These are phyloP conservation scores for Pseudomyrmex pallidus DNA, from an alignment of 1,140 invertebrate genomes.

Conservation along the genomic window DNA sequence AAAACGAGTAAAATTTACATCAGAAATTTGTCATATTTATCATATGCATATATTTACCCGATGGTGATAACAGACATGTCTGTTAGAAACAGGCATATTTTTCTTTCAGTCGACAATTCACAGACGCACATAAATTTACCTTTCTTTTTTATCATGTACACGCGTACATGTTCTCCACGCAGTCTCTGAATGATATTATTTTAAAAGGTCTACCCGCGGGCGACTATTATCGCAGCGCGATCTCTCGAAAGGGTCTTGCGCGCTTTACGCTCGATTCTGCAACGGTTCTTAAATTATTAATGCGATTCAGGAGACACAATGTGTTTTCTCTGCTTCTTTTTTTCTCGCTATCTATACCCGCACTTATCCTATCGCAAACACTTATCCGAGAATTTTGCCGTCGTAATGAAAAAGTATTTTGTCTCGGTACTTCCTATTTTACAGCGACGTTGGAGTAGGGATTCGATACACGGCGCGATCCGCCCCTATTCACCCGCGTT, in stretches of 20 bases:
- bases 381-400: constrained; percentile 14
- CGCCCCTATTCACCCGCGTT: constrained; percentile 15
- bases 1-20: too few relatives aligned
- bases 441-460: background rate
- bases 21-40: too few relatives aligned
- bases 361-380: constrained; percentile 25
- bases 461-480: background rate
- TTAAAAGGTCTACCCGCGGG: background rate
- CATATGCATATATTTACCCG: too few relatives aligned
- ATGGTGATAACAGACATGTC: too few relatives aligned
- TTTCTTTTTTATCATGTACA: too few relatives aligned
- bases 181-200: too few relatives aligned
- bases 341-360: constrained; percentile 40
- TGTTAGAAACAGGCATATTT: too few relatives aligned
- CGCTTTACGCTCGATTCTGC: background rate
- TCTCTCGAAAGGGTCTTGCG: background rate
- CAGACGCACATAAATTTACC: too few relatives aligned
- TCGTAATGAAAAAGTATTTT: constrained; percentile 15
- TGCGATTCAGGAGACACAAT: constrained; percentile 10
- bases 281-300: constrained; percentile 22
- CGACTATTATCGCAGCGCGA: constrained; percentile 13
- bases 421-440: constrained; percentile 24
- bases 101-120: too few relatives aligned
- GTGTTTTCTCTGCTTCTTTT: background rate
- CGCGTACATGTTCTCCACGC: too few relatives aligned